Conservation (phyloP, 2,888 invertebrate genomes). For the Hanleya hanleyi region DNA sequence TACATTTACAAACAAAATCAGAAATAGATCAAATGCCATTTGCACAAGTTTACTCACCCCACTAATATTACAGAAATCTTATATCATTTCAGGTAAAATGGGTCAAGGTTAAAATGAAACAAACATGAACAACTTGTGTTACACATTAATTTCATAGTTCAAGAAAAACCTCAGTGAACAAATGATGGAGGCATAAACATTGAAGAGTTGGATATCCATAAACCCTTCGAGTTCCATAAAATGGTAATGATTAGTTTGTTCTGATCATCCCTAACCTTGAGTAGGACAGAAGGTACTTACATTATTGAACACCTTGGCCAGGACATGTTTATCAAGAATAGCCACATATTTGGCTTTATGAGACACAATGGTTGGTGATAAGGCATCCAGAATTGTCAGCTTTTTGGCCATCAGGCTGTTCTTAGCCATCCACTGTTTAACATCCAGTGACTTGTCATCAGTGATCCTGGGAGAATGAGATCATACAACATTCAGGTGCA, state of each 20-base stretch:
- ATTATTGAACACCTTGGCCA: conserved; percentile 71
- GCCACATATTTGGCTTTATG: conserved; percentile 69
- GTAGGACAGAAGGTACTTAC: conserved; percentile 54
- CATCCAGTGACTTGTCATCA: neutral
- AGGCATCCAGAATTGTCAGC: conserved; percentile 67
- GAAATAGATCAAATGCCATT: neutral
- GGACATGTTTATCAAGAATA: conserved; percentile 67
- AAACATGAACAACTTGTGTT: too few relatives aligned
- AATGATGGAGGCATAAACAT: too few relatives aligned
- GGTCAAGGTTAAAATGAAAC: neutral
- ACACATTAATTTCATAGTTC: too few relatives aligned
- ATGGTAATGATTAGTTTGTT: too few relatives aligned
- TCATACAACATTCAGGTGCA: neutral
- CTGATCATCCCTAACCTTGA: too few relatives aligned
- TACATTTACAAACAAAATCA: neutral
- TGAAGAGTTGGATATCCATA: too few relatives aligned
- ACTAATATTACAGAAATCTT: neutral
- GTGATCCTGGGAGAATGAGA: neutral
- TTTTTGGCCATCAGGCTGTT: conserved; percentile 52
- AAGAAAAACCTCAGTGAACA: too few relatives aligned
- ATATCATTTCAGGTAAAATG: neutral
- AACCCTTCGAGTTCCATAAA: too few relatives aligned
- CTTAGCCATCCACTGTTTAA: conserved; percentile 40
- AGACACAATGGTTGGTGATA: conserved; percentile 67
- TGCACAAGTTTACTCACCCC: neutral